phyloP scores from a whole-genome alignment of 2,113 vertebrate genomes.

The Emydura subglobosa region DNA sequence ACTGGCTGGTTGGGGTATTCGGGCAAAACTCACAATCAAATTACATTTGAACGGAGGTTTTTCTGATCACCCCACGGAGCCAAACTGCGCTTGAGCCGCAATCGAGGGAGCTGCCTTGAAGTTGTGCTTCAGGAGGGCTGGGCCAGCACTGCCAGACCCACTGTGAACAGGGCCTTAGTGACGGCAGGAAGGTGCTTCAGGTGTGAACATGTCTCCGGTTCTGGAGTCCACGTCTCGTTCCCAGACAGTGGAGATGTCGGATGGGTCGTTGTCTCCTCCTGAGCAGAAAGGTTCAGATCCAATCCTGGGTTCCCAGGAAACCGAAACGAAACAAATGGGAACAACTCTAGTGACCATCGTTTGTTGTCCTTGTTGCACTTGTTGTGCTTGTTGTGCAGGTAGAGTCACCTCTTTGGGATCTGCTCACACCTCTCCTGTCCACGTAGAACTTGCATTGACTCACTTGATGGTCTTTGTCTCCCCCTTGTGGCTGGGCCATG shows the following conservation, averaged over 20 bases:
- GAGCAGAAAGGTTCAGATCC: fast-evolving
- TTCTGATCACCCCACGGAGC: no score
- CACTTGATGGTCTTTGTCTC: no score
- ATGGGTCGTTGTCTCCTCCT: neutral
- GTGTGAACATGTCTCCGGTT: fast-evolving
- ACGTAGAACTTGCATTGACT: no score
- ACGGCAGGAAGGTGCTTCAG: neutral
- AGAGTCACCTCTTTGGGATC: neutral
- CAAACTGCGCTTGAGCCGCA: no score
- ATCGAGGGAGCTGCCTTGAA: no score
- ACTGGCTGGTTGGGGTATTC: neutral
- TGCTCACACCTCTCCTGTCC: neutral
- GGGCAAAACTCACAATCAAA: no score
- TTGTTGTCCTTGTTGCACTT: no score
- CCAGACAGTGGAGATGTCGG: fast-evolving
- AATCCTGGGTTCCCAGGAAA: neutral
- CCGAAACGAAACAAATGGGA: neutral
- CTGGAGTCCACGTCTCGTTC: fast-evolving
- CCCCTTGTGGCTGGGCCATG: no score
- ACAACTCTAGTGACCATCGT: fast-evolving
- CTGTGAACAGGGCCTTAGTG: no score
- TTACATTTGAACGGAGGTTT: no score
- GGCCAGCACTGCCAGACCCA: no score
- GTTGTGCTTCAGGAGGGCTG: neutral
- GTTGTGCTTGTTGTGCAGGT: neutral